Evolutionary conservation across 2,888 invertebrate species (phyloP), one percentile per base, ranked within the genome.

Genomic region (Lasioglossum calceatum): DNA sequence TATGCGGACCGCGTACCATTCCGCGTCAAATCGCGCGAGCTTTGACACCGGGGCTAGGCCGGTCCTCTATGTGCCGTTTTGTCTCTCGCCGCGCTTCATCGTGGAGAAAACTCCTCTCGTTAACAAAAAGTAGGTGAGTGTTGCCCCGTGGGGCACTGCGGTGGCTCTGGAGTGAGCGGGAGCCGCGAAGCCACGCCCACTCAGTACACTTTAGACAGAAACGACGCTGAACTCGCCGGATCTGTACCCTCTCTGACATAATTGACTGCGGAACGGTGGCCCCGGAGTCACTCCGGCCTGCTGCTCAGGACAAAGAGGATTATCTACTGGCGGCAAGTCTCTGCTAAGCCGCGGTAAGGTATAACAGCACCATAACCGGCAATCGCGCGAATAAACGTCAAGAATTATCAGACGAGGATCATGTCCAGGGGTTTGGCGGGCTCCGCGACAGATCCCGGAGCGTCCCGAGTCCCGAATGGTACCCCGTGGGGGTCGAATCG

Each of bases 401-500:
- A 27, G 27, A 27, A 61, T 61, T 61, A 61, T 61, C 61, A 14
- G 61, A 14, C 61, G 61, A n/a, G 61, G 61, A 61, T 61, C 61
- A 23, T 23, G 50, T 54, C 23, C 50, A 8, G 23, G 2, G 27
- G 27, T 27, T n/a, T 14, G 61, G 27, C 14, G 5, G 12, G 4
- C 27, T 61, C 14, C 27, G 61, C 61, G 61, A 14, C 61, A n/a
- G 61, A 61, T 61, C 61, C 61, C 27, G 27, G 27, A 61, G 27
- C 61, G 61, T 61, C 61, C 61, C 61, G 61, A 27, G 61, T 27
- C 27, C 61, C 27, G 32, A 61, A 32, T 61, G 39, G 70, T 74
- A 79, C 82, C 80, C 82, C 74, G 72, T 36, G 79, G 80, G 84
- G 83, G 76, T 84, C 85, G 87, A 78, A 81, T 88, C 82, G 79